A percentile compares a stretch with the other conserved stretches of the same genome.
phyloP scores from a whole-genome alignment of 2,888 invertebrate genomes.

The Yponomeuta evonymella region DNA sequence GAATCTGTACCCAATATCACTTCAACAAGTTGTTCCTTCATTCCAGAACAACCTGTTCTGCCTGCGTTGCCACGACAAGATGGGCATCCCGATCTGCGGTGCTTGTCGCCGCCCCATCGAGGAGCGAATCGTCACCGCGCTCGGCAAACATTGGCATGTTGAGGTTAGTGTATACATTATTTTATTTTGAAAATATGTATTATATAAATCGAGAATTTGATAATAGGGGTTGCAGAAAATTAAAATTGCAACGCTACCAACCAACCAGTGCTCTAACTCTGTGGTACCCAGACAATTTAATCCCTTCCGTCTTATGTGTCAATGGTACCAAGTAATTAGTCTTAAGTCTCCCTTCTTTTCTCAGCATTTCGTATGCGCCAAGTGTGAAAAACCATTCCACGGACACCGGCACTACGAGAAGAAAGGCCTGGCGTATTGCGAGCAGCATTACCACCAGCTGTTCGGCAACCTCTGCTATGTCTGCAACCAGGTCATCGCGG shows the following conservation, averaged over 20 bases:
- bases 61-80: constrained; percentile 98
- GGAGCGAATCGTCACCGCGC: constrained; percentile 97
- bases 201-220: no score
- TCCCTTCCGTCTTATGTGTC: no score
- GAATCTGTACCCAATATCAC: neutral
- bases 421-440: constrained; percentile 98
- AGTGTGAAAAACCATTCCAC: constrained; percentile 99
- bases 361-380: constrained; percentile 99
- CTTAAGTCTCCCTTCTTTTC: constrained; percentile 32
- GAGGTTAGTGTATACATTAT: constrained; percentile 76
- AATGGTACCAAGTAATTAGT: neutral
- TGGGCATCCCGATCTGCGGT: constrained; percentile 99
- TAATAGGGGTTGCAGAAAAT: no score
- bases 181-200: neutral
- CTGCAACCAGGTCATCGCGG: constrained; percentile 98
- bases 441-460: constrained; percentile 98
- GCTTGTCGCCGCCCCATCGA: constrained; percentile 99
- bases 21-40: constrained; percentile 16
- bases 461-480: constrained; percentile 99
- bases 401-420: constrained; percentile 99
- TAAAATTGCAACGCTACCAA: no score
- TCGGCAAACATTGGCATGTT: constrained; percentile 99
- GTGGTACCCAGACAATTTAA: no score
- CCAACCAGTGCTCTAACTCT: no score
- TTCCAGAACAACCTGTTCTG: constrained; percentile 95